Evolutionary conservation across 1,140 invertebrate species (phyloP).

Genomic region (Drosophila rhopaloa): DNA sequence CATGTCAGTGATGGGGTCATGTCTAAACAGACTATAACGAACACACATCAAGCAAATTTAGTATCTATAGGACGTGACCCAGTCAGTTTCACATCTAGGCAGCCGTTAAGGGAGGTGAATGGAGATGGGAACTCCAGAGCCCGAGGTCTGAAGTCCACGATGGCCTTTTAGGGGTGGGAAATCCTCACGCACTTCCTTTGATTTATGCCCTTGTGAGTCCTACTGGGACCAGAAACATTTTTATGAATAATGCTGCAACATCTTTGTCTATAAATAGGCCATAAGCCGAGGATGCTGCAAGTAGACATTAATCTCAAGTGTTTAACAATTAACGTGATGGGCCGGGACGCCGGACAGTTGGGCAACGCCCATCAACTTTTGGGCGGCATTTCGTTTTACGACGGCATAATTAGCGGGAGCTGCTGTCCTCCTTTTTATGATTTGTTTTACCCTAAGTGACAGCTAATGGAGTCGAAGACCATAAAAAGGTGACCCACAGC

Average conservation of each 20-base stretch:
- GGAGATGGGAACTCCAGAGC: not conserved
- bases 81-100: conserved; percentile 35
- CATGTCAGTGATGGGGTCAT: too few relatives aligned
- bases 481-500: conserved; percentile 49
- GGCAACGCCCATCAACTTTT: conserved; percentile 28
- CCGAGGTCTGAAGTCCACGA: conserved; percentile 15
- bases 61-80: conserved; percentile 48
- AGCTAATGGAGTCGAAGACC: conserved; percentile 63
- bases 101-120: conserved; percentile 1
- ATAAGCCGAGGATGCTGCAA: conserved; percentile 43
- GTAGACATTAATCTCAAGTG: conserved; percentile 69
- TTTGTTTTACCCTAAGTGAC: conserved; percentile 70
- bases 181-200: conserved; percentile 45
- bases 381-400: conserved; percentile 49
- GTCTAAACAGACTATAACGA: conserved; percentile 17
- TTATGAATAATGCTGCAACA: conserved; percentile 68
- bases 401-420: conserved; percentile 60
- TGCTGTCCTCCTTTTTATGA: conserved; percentile 58
- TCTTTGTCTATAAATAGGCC: conserved; percentile 68
- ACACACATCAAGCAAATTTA: conserved; percentile 24
- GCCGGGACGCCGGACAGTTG: conserved; percentile 13
- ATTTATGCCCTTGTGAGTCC: conserved; percentile 45
- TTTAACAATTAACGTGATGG: conserved; percentile 68
- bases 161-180: conserved; percentile 28
- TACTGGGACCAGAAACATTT: conserved; percentile 53